Conservation (phyloP, 2,113 vertebrate species). For the Petaurus breviceps region DNA sequence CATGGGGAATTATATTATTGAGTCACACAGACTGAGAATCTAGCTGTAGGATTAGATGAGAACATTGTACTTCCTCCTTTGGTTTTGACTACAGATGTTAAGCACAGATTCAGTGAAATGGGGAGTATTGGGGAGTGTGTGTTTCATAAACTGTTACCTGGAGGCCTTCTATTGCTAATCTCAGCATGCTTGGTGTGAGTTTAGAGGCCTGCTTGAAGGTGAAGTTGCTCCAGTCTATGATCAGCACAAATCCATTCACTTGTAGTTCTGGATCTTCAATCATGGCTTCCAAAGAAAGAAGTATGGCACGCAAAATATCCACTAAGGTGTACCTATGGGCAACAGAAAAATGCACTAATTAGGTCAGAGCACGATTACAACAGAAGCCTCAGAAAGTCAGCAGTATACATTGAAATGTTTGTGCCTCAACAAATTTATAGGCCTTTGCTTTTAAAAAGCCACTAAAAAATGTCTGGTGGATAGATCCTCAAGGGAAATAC, state of each 20-base stretch:
- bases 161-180: constrained; percentile 96
- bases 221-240: constrained; percentile 99
- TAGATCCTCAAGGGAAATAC: not conserved
- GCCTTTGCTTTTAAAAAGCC: not conserved
- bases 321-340: constrained; percentile 94
- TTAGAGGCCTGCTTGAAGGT: constrained; percentile 99
- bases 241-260: constrained; percentile 99
- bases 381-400: not conserved
- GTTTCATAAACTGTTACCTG: constrained; percentile 87
- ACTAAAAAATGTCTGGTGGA: not conserved
- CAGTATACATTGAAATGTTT: not conserved
- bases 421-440: not conserved
- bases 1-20: not conserved
- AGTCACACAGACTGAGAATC: not conserved
- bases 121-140: not conserved
- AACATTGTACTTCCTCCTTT: not conserved
- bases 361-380: constrained; percentile 14
- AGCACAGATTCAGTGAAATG: accelerated
- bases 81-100: not conserved
- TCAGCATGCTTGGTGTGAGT: constrained; percentile 97
- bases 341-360: constrained; percentile 47
- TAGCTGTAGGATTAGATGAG: not conserved
- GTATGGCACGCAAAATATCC: constrained; percentile 97
- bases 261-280: constrained; percentile 98
- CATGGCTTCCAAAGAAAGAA: constrained; percentile 98